phyloP scores from a whole-genome alignment of 2,888 invertebrate species.

The Acanthosepion esculentum region DNA sequence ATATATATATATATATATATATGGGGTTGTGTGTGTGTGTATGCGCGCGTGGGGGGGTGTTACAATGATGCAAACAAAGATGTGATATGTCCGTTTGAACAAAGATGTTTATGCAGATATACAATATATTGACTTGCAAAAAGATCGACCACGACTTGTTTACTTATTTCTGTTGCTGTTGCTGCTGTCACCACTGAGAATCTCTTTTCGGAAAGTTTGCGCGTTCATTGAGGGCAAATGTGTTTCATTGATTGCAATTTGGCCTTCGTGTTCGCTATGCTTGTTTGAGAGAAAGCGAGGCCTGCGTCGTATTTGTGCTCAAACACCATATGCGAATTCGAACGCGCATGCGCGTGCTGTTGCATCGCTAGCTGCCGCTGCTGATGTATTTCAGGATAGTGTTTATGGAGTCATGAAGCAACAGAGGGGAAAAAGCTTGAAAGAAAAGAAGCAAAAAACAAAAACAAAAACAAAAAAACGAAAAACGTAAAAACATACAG shows the following conservation, averaged over 20 bases:
- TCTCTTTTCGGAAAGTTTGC: neutral
- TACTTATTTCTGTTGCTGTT: neutral
- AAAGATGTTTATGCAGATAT: no score
- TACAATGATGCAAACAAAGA: no score
- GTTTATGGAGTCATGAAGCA: neutral
- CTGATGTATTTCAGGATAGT: neutral
- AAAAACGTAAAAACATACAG: neutral
- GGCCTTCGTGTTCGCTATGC: neutral
- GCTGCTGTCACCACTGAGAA: neutral
- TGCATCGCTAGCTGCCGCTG: neutral
- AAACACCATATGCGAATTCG: no score
- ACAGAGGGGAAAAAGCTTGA: neutral
- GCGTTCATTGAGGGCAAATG: neutral
- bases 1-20: neutral
- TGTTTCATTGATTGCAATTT: neutral
- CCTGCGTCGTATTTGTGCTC: neutral
- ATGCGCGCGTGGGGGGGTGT: no score
- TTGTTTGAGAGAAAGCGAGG: neutral
- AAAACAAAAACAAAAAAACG: neutral
- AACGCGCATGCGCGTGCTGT: neutral
- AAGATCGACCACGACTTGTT: neutral
- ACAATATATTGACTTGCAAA: neutral
- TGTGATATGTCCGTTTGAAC: no score
- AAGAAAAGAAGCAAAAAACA: neutral
- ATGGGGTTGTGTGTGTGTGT: no score